Conservation (phyloP, 2,888 invertebrate genomes). For the Cheilosia variabilis region DNA sequence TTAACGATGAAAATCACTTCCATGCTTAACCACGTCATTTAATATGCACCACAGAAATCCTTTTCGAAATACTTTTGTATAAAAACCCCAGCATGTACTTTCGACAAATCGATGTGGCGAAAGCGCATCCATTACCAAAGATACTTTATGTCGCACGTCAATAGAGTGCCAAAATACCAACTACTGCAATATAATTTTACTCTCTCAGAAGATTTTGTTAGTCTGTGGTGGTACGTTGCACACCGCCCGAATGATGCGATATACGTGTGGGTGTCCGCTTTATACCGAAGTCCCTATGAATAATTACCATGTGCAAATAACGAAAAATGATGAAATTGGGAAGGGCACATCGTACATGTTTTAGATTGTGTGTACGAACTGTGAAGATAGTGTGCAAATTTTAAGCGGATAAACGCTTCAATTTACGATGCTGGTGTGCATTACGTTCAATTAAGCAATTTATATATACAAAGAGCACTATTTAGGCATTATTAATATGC, state of each 20-base stretch:
- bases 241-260: conserved; percentile 2
- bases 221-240: background rate
- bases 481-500: conserved; percentile 43
- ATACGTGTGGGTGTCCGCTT: conserved; percentile 36
- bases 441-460: conserved; percentile 65
- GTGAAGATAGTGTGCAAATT: conserved; percentile 50
- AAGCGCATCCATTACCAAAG: conserved; percentile 52
- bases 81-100: conserved; percentile 25
- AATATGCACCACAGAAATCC: conserved; percentile 36
- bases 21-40: conserved; percentile 24
- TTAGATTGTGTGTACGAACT: conserved; percentile 41
- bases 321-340: conserved; percentile 58
- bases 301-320: conserved; percentile 67
- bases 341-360: conserved; percentile 25
- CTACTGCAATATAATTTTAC: conserved; percentile 43
- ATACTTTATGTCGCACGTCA: conserved; percentile 49
- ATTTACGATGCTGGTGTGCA: conserved; percentile 54
- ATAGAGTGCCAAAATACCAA: conserved; percentile 55
- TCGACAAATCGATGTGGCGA: conserved; percentile 50
- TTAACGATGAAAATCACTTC: conserved; percentile 8
- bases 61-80: conserved; percentile 29
- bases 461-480: conserved; percentile 32
- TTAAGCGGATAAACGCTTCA: conserved; percentile 53
- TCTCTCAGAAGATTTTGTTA: conserved; percentile 33
- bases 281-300: conserved; percentile 59